A percentile compares a stretch with the other conserved stretches of the same genome.
These are phyloP conservation scores for Triplophysa rosa DNA, from an alignment of 2,113 vertebrate genomes.

Conservation along the genomic window DNA sequence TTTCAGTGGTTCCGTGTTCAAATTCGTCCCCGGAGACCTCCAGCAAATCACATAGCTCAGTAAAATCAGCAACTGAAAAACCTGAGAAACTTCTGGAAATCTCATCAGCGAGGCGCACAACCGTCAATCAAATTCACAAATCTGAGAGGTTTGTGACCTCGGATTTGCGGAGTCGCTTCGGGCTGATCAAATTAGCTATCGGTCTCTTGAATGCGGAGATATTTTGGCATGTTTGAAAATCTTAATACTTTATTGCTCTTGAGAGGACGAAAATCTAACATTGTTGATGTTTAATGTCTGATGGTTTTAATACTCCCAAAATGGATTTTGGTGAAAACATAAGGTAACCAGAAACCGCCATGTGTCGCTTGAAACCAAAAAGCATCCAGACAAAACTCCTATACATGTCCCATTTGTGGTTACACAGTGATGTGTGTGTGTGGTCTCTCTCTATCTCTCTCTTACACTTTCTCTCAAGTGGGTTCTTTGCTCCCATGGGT, in stretches of 20 bases:
- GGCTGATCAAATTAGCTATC: conserved; percentile 58
- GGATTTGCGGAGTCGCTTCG: conserved; percentile 59
- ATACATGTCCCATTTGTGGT: neutral
- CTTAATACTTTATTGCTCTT: conserved; percentile 47
- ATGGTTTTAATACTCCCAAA: conserved; percentile 3
- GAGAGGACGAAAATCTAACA: neutral
- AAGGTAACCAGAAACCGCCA: neutral
- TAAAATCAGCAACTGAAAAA: conserved; percentile 59
- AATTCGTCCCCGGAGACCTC: conserved; percentile 56
- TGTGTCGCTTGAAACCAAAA: conserved; percentile 22
- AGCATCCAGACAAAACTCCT: neutral
- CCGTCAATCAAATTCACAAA: conserved; percentile 59
- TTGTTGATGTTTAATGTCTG: conserved; percentile 4
- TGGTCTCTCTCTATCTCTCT: too few species aligned
- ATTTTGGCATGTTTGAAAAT: conserved; percentile 55
- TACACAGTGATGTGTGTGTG: neutral
- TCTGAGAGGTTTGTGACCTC: conserved; percentile 45
- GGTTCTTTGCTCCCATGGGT: conserved; percentile 39
- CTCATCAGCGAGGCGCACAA: conserved; percentile 55
- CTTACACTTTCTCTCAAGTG: conserved; percentile 30
- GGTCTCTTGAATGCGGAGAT: conserved; percentile 46
- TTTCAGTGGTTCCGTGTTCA: conserved; percentile 44
- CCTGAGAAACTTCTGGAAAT: conserved; percentile 61
- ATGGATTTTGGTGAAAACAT: conserved; percentile 11
- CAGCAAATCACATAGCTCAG: conserved; percentile 55